These are phyloP conservation scores for Ostrea edulis DNA, from an alignment of 1,140 invertebrate genomes.

Conservation along the genomic window DNA sequence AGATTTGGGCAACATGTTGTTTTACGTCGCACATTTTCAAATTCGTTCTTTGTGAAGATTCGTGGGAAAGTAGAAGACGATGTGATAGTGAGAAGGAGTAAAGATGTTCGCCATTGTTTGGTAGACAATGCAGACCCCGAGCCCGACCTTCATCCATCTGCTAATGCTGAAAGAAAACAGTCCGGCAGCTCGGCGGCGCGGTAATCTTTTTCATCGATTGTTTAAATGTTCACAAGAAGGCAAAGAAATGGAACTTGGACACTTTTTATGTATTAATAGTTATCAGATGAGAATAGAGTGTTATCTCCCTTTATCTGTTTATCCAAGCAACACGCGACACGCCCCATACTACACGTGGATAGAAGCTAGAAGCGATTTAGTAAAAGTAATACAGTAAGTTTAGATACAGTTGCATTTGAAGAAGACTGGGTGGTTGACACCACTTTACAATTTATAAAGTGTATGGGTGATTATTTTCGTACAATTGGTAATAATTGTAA, in stretches of 20 bases:
- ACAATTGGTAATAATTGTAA: too few relatives aligned
- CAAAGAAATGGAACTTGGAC: constrained; percentile 28
- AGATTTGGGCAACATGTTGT: constrained; percentile 37
- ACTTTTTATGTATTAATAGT: constrained; percentile 36
- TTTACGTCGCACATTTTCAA: constrained; percentile 1
- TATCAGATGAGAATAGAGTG: constrained; percentile 19
- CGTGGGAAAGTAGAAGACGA: constrained; percentile 14
- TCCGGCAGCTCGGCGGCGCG: constrained; percentile 1
- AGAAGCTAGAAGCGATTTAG: not conserved
- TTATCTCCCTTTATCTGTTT: constrained; percentile 21
- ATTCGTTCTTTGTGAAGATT: constrained; percentile 19
- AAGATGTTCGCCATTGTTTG: constrained; percentile 33
- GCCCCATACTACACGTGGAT: constrained; percentile 12
- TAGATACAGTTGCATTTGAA: too few relatives aligned
- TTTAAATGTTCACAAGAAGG: constrained; percentile 37
- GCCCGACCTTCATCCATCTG: constrained; percentile 34
- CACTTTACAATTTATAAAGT: too few relatives aligned
- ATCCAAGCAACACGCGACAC: not conserved
- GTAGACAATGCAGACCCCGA: constrained; percentile 14
- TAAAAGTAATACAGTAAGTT: too few relatives aligned
- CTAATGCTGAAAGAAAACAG: constrained; percentile 25
- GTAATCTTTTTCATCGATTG: constrained; percentile 37
- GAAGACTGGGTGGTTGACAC: too few relatives aligned
- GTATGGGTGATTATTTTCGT: too few relatives aligned
- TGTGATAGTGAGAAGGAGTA: constrained; percentile 21